A percentile compares a stretch with the other conserved stretches of the same genome.
These are phyloP conservation scores for Amitus sp. DNA, from an alignment of 2,888 invertebrate species.

Conservation along the genomic window DNA sequence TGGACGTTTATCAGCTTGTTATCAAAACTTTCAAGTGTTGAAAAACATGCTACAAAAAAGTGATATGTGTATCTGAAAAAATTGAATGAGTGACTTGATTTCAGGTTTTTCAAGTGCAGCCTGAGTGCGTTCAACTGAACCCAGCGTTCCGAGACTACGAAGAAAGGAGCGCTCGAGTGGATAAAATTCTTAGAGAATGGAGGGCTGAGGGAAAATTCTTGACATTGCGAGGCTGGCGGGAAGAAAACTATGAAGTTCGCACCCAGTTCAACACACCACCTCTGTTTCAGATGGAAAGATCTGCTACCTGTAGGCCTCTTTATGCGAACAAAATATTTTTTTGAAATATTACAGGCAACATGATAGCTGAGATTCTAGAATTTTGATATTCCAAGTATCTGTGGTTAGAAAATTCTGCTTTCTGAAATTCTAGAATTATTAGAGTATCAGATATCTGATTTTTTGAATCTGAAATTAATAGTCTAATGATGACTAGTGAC, in stretches of 20 bases:
- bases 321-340: too few relatives aligned
- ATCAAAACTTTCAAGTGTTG: background rate
- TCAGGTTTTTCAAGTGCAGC: constrained; percentile 78
- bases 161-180: constrained; percentile 81
- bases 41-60: constrained; percentile 3
- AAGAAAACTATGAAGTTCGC: constrained; percentile 95
- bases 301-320: constrained; percentile 79
- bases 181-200: constrained; percentile 81
- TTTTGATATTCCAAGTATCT: too few relatives aligned
- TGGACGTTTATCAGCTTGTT: constrained; percentile 1
- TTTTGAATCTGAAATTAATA: too few relatives aligned
- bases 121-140: constrained; percentile 82
- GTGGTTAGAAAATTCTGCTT: too few relatives aligned
- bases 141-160: constrained; percentile 88
- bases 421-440: too few relatives aligned
- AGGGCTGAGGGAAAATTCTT: constrained; percentile 80
- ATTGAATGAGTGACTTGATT: background rate
- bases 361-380: too few relatives aligned
- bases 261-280: constrained; percentile 74
- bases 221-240: constrained; percentile 90
- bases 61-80: background rate
- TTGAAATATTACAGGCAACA: too few relatives aligned
- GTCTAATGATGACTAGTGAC: too few relatives aligned
- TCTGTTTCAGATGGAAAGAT: constrained; percentile 85
- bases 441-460: too few relatives aligned